Conservation (phyloP, 2,888 invertebrate genomes). For the Rhagonycha lutea region DNA sequence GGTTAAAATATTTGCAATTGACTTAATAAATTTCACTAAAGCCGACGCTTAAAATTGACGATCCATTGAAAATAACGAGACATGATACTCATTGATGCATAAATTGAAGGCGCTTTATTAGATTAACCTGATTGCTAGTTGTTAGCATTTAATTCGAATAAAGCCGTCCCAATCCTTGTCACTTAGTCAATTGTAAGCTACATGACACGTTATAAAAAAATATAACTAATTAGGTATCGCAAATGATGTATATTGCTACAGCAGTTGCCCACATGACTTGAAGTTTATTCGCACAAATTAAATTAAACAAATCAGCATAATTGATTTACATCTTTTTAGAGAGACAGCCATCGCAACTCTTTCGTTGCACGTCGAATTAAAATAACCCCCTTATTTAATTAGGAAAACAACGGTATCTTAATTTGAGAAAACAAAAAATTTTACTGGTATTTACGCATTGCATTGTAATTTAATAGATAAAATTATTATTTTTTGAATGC, state of each 20-base stretch:
- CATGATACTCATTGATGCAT: constrained; percentile 30
- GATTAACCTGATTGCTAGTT: constrained; percentile 35
- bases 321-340: neutral
- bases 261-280: neutral
- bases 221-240: neutral
- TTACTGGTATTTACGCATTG: neutral
- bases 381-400: neutral
- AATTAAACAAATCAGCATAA: neutral
- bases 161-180: constrained; percentile 19
- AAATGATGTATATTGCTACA: neutral
- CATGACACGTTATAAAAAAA: neutral
- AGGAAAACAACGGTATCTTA: neutral
- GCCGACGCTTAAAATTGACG: constrained; percentile 2
- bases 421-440: neutral
- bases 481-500: neutral
- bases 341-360: neutral
- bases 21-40: neutral
- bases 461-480: neutral
- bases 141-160: constrained; percentile 29
- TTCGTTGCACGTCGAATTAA: neutral
- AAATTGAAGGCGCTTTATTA: constrained; percentile 31
- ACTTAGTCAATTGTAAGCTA: constrained; percentile 15
- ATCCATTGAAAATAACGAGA: constrained; percentile 12
- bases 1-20: neutral
- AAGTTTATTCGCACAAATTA: neutral